Conservation (phyloP, 2,888 invertebrate species). For the Apamea epomidion region DNA sequence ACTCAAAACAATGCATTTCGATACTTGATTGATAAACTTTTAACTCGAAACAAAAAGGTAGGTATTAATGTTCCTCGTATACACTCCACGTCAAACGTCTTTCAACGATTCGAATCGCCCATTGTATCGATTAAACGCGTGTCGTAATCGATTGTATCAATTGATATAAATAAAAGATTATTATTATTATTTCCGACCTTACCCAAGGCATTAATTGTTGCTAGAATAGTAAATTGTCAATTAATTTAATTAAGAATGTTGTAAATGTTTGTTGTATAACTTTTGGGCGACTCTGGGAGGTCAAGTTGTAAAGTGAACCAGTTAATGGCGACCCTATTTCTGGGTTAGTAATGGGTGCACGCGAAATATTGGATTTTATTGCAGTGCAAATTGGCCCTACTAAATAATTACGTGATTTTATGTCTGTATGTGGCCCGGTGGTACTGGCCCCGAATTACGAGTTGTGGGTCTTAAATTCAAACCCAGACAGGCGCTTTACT, state of each 20-base stretch:
- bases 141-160: constrained; percentile 84
- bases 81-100: constrained; percentile 76
- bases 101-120: constrained; percentile 82
- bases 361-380: constrained; percentile 11
- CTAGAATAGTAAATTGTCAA: constrained; percentile 79
- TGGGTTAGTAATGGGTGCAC: neutral
- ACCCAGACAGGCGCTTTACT: neutral
- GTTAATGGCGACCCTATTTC: constrained; percentile 33
- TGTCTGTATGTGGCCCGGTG: no score
- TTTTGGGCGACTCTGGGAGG: constrained; percentile 72
- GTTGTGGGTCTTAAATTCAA: neutral
- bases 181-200: constrained; percentile 87
- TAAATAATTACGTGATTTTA: neutral
- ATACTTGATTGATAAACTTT: constrained; percentile 67
- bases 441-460: no score
- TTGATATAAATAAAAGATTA: constrained; percentile 74
- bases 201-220: constrained; percentile 83
- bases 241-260: constrained; percentile 84
- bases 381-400: neutral
- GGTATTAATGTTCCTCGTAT: constrained; percentile 70
- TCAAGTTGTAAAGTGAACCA: constrained; percentile 58
- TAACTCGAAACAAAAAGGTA: constrained; percentile 61
- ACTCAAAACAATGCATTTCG: constrained; percentile 64
- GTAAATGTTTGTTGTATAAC: constrained; percentile 75
- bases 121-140: constrained; percentile 84